These are phyloP conservation scores for Epinephelus fuscoguttatus DNA, from an alignment of 2,113 vertebrate genomes.

Conservation along the genomic window DNA sequence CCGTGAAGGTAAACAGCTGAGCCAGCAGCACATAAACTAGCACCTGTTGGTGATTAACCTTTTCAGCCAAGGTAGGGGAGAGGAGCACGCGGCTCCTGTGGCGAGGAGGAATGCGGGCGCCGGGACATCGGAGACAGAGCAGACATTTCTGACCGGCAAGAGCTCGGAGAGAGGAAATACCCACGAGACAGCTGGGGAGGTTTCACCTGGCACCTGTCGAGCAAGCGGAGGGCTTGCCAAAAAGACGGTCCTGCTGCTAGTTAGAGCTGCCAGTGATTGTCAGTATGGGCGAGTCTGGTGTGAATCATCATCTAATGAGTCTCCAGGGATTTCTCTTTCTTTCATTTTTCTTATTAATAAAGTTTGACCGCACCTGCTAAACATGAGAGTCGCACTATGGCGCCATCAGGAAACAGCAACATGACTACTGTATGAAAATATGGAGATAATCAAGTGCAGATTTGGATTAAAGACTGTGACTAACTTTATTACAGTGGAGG, in stretches of 20 bases:
- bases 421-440: not conserved
- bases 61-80: conserved; percentile 65
- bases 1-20: conserved; percentile 72
- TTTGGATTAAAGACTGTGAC: not conserved
- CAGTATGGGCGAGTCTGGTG: conserved; percentile 6
- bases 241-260: conserved; percentile 41
- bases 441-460: not conserved
- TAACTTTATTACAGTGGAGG: not conserved
- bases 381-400: not conserved
- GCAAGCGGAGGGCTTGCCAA: conserved; percentile 12
- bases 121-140: conserved; percentile 58
- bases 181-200: conserved; percentile 68
- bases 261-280: conserved; percentile 33
- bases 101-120: conserved; percentile 51
- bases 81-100: conserved; percentile 32
- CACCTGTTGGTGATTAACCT: conserved; percentile 85
- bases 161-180: conserved; percentile 58
- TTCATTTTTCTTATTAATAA: not conserved
- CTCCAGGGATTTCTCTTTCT: conserved; percentile 3
- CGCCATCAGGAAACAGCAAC: not conserved
- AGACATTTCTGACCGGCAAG: conserved; percentile 53
- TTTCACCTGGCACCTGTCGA: conserved; percentile 84
- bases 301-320: conserved; percentile 39
- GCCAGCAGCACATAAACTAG: conserved; percentile 65
- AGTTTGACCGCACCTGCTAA: conserved; percentile 27